These are phyloP conservation scores for Cryptophagus acutangulus DNA, from an alignment of 2,888 invertebrate genomes.

Conservation along the genomic window DNA sequence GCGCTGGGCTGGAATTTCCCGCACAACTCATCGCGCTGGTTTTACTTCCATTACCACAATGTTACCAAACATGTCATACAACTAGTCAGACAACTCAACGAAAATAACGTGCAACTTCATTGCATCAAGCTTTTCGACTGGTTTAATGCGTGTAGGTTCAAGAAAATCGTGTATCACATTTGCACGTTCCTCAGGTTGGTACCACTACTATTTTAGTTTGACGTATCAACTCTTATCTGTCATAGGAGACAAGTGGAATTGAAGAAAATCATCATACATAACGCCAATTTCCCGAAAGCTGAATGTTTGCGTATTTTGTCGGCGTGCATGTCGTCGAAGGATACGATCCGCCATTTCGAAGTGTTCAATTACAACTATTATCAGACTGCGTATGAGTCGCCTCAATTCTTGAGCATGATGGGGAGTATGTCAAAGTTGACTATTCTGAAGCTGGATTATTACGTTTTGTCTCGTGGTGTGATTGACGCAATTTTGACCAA, in stretches of 20 bases:
- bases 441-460: slow-evolving; percentile 48
- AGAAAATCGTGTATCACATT: slow-evolving; percentile 41
- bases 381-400: slow-evolving; percentile 36
- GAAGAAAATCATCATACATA: slow-evolving; percentile 44
- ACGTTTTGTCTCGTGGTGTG: slow-evolving; percentile 46
- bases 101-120: slow-evolving; percentile 43
- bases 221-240: slow-evolving; percentile 7
- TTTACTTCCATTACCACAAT: slow-evolving; percentile 43
- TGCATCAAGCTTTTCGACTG: slow-evolving; percentile 49
- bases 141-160: slow-evolving; percentile 47
- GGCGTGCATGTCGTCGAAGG: slow-evolving; percentile 42
- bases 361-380: slow-evolving; percentile 49
- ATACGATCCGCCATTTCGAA: slow-evolving; percentile 44
- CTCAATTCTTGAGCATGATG: slow-evolving; percentile 35
- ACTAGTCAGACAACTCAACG: slow-evolving; percentile 37
- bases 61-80: slow-evolving; percentile 43
- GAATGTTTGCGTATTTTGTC: slow-evolving; percentile 47
- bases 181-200: slow-evolving; percentile 39
- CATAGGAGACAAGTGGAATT: slow-evolving; percentile 46
- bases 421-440: slow-evolving; percentile 44
- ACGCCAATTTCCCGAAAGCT: slow-evolving; percentile 47
- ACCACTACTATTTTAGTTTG: slow-evolving; percentile 5
- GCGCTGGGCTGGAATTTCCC: slow-evolving; percentile 51
- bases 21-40: slow-evolving; percentile 41
- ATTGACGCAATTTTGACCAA: slow-evolving; percentile 46